Evolutionary conservation across 2,113 vertebrate species (phyloP).

Genomic region (Phyllopteryx taeniolatus): DNA sequence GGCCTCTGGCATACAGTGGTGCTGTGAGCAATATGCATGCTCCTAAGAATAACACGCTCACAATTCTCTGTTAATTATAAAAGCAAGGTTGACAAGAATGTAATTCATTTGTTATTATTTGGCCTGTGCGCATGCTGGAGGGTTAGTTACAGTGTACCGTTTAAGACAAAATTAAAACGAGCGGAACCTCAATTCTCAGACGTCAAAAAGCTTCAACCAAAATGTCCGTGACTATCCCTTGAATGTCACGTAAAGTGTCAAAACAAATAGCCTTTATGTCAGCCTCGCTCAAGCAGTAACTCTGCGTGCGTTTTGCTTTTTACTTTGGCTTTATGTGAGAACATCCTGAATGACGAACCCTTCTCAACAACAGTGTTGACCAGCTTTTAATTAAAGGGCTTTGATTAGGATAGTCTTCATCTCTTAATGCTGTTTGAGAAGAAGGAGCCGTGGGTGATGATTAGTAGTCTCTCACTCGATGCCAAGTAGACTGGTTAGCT

Average conservation of each 20-base stretch:
- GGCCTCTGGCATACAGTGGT: neutral
- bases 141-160: neutral
- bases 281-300: neutral
- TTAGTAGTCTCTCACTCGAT: neutral
- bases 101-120: conserved; percentile 4
- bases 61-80: neutral
- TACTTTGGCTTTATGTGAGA: too few relatives aligned
- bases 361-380: too few relatives aligned
- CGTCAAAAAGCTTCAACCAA: neutral
- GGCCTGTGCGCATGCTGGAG: neutral
- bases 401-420: neutral
- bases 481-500: neutral
- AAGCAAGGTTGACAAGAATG: conserved; percentile 9
- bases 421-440: neutral
- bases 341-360: too few relatives aligned
- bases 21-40: neutral
- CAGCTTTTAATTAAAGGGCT: too few relatives aligned
- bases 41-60: neutral
- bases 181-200: neutral
- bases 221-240: neutral
- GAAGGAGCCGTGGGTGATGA: neutral
- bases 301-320: neutral
- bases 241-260: neutral
- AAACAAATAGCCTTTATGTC: neutral
- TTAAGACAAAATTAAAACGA: neutral